These are phyloP conservation scores for Rhopalosiphum padi DNA, from an alignment of 1,140 invertebrate genomes.

Conservation along the genomic window DNA sequence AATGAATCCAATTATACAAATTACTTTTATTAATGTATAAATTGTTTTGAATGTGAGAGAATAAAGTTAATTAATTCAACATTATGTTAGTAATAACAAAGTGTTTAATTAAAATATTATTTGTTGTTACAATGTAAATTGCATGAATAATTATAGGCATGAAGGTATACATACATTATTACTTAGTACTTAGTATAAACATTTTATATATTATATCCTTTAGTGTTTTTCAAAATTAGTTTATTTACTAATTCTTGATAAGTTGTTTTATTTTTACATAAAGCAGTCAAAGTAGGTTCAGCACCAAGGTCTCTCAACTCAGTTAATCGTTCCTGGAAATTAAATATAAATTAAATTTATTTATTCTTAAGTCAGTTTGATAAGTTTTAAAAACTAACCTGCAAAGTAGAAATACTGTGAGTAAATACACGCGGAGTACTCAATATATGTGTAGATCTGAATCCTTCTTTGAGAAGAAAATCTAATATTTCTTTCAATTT, in stretches of 20 bases:
- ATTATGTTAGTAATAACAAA: neutral
- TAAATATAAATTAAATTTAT: neutral
- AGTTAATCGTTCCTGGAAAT: constrained; percentile 40
- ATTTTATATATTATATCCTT: neutral
- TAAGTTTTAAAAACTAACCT: constrained; percentile 12
- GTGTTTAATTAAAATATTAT: neutral
- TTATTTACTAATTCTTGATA: constrained; percentile 52
- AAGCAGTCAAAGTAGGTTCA: neutral
- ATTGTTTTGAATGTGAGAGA: no score
- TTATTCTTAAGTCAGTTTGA: neutral
- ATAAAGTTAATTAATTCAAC: neutral
- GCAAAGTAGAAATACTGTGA: constrained; percentile 45
- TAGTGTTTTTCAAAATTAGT: constrained; percentile 25
- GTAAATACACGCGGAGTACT: constrained; percentile 40
- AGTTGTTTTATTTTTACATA: constrained; percentile 45
- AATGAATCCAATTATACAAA: no score
- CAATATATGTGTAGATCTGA: neutral
- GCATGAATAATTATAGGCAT: neutral
- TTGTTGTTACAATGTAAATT: neutral
- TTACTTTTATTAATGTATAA: no score
- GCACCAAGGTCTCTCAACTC: constrained; percentile 33
- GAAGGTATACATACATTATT: neutral
- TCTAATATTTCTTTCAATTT: constrained; percentile 46
- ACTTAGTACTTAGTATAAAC: neutral
- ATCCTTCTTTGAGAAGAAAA: constrained; percentile 39